Conservation (phyloP, 2,888 invertebrate genomes). For the Anoncus sp. region DNA sequence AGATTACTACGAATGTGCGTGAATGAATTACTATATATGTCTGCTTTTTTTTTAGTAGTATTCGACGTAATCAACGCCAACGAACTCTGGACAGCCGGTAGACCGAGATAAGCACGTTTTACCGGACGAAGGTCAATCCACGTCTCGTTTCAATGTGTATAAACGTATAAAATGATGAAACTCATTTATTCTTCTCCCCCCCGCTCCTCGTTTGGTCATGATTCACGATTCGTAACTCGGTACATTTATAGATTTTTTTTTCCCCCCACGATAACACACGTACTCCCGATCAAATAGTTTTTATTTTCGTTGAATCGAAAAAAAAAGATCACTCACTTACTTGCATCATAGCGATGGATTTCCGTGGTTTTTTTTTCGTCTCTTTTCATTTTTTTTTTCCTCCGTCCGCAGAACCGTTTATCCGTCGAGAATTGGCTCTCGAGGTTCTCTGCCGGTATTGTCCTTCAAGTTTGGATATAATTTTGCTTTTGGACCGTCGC, state of each 20-base stretch:
- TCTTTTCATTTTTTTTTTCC: conserved; percentile 13
- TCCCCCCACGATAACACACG: no score
- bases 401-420: conserved; percentile 58
- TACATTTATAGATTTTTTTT: no score
- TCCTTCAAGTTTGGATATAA: conserved; percentile 90
- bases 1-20: not conserved
- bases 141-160: conserved; percentile 20
- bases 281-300: conserved; percentile 19
- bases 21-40: no score
- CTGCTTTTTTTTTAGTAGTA: conserved; percentile 68
- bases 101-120: conserved; percentile 73
- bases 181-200: not conserved
- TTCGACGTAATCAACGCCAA: conserved; percentile 74
- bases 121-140: conserved; percentile 59
- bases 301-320: not conserved
- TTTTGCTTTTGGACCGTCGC: conserved; percentile 87
- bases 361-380: not conserved
- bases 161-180: conserved; percentile 17
- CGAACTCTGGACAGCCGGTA: conserved; percentile 75
- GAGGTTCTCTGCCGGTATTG: conserved; percentile 82
- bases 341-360: conserved; percentile 78
- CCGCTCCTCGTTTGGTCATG: not conserved
- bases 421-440: conserved; percentile 80
- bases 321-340: conserved; percentile 30
- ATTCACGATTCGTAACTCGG: not conserved